phyloP scores from a whole-genome alignment of 2,888 invertebrate genomes.

The Eupithecia dodoneata region DNA sequence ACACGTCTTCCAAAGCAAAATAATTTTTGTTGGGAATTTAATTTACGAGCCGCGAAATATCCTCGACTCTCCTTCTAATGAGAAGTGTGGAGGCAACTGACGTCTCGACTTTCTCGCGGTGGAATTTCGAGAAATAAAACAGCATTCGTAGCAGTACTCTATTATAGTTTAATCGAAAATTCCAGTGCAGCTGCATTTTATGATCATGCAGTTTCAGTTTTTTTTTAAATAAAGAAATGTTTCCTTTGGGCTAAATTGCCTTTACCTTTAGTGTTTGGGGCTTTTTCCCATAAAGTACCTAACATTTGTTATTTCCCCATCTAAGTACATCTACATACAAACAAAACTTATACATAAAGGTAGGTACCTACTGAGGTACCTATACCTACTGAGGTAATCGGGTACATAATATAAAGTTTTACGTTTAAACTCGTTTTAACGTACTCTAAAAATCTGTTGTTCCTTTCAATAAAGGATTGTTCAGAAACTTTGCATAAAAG shows the following conservation, averaged over 20 bases:
- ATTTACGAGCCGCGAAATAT: background rate
- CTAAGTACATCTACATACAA: background rate
- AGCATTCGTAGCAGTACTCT: background rate
- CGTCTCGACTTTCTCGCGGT: background rate
- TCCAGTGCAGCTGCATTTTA: background rate
- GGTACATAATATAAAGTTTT: background rate
- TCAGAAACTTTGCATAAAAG: background rate
- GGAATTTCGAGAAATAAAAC: background rate
- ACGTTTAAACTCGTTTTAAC: background rate
- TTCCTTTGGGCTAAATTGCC: background rate
- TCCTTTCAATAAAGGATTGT: background rate
- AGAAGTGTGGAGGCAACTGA: background rate
- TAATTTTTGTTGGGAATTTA: constrained; percentile 32
- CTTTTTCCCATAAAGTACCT: background rate
- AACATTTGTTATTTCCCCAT: background rate
- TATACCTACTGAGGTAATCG: background rate
- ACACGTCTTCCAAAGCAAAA: constrained; percentile 29
- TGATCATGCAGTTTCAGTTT: background rate
- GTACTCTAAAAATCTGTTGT: background rate
- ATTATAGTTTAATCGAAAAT: background rate
- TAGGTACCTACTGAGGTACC: background rate
- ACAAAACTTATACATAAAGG: background rate
- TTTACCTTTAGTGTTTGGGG: background rate
- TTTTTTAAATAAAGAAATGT: background rate
- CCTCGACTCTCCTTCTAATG: background rate